Conservation (phyloP, 2,113 vertebrate species). For the Copsychus sechellarum region DNA sequence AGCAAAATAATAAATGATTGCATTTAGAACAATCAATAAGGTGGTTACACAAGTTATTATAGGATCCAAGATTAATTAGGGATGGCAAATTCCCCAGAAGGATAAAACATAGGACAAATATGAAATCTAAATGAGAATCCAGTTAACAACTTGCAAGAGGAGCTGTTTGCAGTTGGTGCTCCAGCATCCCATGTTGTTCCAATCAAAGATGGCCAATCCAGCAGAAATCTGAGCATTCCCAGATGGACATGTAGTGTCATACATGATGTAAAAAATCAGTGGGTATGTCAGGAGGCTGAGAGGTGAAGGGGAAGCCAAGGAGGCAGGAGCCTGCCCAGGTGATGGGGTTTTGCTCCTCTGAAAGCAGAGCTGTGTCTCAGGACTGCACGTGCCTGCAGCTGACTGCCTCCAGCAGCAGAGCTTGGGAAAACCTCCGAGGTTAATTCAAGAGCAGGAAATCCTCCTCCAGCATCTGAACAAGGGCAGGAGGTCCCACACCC, state of each 20-base stretch:
- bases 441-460: background rate
- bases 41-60: background rate
- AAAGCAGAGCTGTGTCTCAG: background rate
- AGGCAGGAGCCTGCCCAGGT: background rate
- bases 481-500: background rate
- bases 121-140: background rate
- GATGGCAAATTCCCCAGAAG: slow-evolving; percentile 8
- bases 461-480: background rate
- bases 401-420: background rate
- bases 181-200: background rate
- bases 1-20: slow-evolving; percentile 4
- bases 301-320: background rate
- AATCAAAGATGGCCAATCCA: background rate
- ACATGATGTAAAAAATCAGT: background rate
- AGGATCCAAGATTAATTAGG: slow-evolving; percentile 51
- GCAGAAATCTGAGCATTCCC: background rate
- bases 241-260: background rate
- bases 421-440: background rate
- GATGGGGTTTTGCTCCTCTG: background rate
- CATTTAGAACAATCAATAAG: slow-evolving; percentile 11
- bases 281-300: background rate
- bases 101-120: background rate
- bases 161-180: background rate
- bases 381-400: background rate
- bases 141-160: background rate